Evolutionary conservation across 2,797 vertebrate species (phyloP).

Genomic region (Mormyrops attenuatus): DNA sequence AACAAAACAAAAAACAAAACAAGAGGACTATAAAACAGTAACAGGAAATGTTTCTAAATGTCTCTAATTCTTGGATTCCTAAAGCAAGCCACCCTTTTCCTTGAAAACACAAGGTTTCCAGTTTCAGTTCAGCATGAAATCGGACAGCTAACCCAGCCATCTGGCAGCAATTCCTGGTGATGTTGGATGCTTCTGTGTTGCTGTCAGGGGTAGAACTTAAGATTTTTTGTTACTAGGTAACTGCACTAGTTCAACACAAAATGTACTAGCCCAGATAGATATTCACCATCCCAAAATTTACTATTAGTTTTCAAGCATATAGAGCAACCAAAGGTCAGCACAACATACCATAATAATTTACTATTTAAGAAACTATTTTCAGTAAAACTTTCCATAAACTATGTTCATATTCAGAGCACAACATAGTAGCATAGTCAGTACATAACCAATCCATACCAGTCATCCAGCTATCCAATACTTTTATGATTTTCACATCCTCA

Average conservation of each 20-base stretch:
- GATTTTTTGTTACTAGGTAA: not conserved
- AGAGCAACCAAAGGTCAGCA: not conserved
- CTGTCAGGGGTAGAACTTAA: not conserved
- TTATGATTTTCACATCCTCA: not conserved
- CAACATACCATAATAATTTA: not conserved
- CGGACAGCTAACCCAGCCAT: not conserved
- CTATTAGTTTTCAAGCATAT: not conserved
- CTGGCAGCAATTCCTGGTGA: not conserved
- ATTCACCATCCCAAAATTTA: not conserved
- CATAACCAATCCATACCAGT: not conserved
- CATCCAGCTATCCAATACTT: not conserved
- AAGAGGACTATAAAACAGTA: not conserved
- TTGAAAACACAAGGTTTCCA: not conserved
- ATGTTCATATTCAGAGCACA: not conserved
- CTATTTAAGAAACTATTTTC: not conserved
- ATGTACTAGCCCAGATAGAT: not conserved
- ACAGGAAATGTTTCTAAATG: not conserved
- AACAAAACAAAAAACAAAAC: not conserved
- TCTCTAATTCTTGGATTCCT: too few species aligned
- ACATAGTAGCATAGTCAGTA: not conserved
- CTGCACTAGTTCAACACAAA: not conserved
- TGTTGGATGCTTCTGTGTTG: not conserved
- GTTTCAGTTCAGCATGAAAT: not conserved
- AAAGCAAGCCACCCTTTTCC: not conserved
- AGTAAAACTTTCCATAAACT: not conserved